Conservation (phyloP, 2,888 invertebrate genomes). For the Gymnocheta viridis region DNA sequence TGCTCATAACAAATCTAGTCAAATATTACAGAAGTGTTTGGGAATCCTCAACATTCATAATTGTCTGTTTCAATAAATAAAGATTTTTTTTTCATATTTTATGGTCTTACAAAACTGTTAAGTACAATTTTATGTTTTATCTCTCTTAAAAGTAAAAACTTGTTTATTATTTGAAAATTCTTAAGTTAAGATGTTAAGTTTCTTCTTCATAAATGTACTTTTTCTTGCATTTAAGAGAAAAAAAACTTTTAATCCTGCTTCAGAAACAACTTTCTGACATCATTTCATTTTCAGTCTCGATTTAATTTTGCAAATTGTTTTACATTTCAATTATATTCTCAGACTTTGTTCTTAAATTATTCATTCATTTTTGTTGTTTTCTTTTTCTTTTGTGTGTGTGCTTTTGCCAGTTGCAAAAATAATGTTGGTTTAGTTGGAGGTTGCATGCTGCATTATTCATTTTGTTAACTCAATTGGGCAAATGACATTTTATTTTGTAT, state of each 20-base stretch:
- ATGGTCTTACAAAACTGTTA: too few species aligned
- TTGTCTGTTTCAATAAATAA: too few species aligned
- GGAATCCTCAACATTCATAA: too few species aligned
- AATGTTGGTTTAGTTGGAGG: background rate
- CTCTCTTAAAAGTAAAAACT: too few species aligned
- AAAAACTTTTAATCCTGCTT: background rate
- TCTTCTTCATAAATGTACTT: background rate
- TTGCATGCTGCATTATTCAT: slow-evolving; percentile 40
- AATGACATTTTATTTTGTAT: slow-evolving; percentile 25
- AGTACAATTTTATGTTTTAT: too few species aligned
- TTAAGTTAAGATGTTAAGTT: background rate
- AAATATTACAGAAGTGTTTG: too few species aligned
- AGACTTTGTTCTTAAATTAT: slow-evolving; percentile 16
- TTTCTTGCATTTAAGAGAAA: background rate
- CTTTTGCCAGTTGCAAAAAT: background rate
- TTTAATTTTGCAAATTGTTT: background rate
- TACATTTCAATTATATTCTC: background rate
- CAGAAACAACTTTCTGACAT: background rate
- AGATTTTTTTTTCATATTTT: too few species aligned
- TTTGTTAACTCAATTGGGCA: slow-evolving; percentile 36
- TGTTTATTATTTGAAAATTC: background rate
- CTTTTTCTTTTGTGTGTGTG: background rate
- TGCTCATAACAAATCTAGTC: too few species aligned
- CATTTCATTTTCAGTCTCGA: background rate
- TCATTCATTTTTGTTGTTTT: background rate